Conservation (phyloP, 2,888 invertebrate genomes). For the Lepidochrysops patricia region DNA sequence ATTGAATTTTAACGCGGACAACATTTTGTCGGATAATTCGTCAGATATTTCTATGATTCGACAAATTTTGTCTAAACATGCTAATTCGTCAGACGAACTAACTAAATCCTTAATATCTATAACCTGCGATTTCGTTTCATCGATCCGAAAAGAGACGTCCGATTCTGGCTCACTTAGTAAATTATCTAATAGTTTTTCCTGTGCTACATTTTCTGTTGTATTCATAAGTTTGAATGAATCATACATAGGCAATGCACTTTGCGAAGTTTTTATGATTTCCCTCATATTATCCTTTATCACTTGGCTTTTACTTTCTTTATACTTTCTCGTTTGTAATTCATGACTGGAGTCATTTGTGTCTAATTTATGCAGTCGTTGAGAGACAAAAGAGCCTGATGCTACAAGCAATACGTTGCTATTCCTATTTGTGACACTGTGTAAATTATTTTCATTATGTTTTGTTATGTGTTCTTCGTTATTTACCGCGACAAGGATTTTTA, state of each 20-base stretch:
- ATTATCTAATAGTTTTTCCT: constrained; percentile 56
- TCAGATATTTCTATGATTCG: constrained; percentile 67
- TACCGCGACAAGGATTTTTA: neutral
- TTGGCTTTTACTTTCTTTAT: neutral
- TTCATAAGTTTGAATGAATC: constrained; percentile 19
- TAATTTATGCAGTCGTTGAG: neutral
- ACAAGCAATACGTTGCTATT: neutral
- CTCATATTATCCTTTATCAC: neutral
- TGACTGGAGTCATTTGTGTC: neutral
- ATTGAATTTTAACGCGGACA: constrained; percentile 36
- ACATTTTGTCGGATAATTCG: constrained; percentile 55
- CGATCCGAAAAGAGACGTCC: constrained; percentile 49
- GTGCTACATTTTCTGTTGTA: constrained; percentile 27
- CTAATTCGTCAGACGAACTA: constrained; percentile 53
- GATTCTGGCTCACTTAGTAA: constrained; percentile 55
- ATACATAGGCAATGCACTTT: neutral
- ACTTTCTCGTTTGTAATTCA: neutral
- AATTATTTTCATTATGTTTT: neutral
- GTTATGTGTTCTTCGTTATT: neutral
- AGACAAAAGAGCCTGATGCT: neutral
- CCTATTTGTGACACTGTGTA: neutral
- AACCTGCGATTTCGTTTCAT: constrained; percentile 52
- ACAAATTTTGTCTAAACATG: constrained; percentile 57
- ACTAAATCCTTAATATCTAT: constrained; percentile 51
- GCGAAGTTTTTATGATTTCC: neutral